Evolutionary conservation across 2,888 invertebrate genomes (phyloP).

Genomic region (Trachelus iudaicus): DNA sequence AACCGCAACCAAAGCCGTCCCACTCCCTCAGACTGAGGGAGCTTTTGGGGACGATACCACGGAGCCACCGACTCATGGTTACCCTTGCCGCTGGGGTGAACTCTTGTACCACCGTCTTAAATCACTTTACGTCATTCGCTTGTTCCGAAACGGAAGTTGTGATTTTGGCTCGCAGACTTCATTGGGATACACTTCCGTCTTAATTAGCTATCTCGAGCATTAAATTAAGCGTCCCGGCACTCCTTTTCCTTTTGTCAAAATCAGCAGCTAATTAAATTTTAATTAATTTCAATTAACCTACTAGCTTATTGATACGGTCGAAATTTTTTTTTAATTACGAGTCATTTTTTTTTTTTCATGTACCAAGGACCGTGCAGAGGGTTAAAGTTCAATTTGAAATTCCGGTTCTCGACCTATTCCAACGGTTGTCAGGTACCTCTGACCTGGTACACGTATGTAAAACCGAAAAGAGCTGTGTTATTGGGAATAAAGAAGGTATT

Average conservation of each 20-base stretch:
- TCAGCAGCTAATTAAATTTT: neutral
- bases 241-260: conserved; percentile 2
- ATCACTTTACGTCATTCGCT: conserved; percentile 32
- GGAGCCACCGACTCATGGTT: conserved; percentile 8
- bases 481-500: too few species aligned
- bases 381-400: neutral
- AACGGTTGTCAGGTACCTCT: neutral
- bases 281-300: neutral
- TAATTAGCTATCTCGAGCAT: neutral
- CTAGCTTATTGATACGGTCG: neutral
- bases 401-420: neutral
- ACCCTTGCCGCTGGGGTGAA: conserved; percentile 10
- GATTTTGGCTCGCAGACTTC: conserved; percentile 36
- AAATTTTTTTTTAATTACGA: neutral
- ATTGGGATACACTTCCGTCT: conserved; percentile 13
- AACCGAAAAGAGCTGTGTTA: neutral
- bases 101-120: conserved; percentile 34
- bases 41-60: conserved; percentile 1
- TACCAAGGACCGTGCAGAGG: conserved; percentile 1
- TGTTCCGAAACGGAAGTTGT: conserved; percentile 22
- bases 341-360: neutral
- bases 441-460: neutral
- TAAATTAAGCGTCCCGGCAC: neutral
- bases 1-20: conserved; percentile 29
- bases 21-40: conserved; percentile 4